Evolutionary conservation across 2,888 invertebrate genomes (phyloP).

Genomic region (Diarsia mendica): DNA sequence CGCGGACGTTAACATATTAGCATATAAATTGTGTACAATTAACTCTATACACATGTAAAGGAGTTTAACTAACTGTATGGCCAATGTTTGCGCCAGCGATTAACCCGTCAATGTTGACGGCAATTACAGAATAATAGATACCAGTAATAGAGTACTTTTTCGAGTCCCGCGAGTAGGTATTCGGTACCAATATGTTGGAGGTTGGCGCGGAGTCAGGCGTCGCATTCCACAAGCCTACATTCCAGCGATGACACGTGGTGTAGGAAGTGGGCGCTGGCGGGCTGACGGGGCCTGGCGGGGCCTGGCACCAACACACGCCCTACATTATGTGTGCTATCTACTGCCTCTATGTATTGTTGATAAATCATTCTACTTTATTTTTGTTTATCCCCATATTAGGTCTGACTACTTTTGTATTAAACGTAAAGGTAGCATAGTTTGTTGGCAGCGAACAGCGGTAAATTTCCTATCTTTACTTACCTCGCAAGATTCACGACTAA

Average conservation of each 20-base stretch:
- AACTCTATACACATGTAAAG: conserved; percentile 62
- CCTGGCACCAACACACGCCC: conserved; percentile 61
- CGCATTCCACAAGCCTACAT: conserved; percentile 70
- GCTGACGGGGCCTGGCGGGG: conserved; percentile 54
- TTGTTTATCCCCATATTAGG: conserved; percentile 53
- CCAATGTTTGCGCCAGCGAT: conserved; percentile 56
- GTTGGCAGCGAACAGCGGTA: conserved; percentile 49
- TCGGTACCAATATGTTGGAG: conserved; percentile 49
- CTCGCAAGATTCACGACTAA: conserved; percentile 46
- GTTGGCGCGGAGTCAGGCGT: conserved; percentile 54
- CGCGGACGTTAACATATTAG: conserved; percentile 70
- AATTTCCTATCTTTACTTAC: conserved; percentile 36
- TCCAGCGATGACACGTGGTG: conserved; percentile 69
- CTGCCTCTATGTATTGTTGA: conserved; percentile 55
- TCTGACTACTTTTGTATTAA: conserved; percentile 39
- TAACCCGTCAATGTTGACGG: conserved; percentile 46
- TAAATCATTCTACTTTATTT: conserved; percentile 63
- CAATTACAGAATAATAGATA: conserved; percentile 39
- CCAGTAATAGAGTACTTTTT: conserved; percentile 51
- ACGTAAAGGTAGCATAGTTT: conserved; percentile 39
- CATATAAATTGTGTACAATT: conserved; percentile 74
- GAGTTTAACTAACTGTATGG: conserved; percentile 56
- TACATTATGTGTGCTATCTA: conserved; percentile 51
- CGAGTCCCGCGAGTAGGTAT: conserved; percentile 40
- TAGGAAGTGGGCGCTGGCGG: conserved; percentile 66